A percentile compares a stretch with the other conserved stretches of the same genome.
These are phyloP conservation scores for Papilio protenor DNA, from an alignment of 2,888 invertebrate genomes.

Conservation along the genomic window DNA sequence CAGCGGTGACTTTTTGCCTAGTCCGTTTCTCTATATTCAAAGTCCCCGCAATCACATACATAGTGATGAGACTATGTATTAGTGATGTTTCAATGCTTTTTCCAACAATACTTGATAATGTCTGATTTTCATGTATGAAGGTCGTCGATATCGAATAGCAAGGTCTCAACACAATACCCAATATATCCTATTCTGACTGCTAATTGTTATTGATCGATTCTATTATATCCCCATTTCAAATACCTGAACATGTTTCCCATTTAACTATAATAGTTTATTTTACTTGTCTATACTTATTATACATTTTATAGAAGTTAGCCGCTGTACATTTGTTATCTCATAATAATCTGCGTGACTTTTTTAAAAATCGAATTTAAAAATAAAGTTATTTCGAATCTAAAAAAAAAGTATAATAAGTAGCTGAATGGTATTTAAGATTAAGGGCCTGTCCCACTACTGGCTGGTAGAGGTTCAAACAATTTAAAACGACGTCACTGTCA, in stretches of 20 bases:
- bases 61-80: slow-evolving; percentile 44
- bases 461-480: no score
- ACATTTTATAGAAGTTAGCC: neutral
- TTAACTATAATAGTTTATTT: neutral
- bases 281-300: neutral
- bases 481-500: no score
- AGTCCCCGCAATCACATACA: neutral
- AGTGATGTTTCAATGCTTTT: slow-evolving; percentile 40
- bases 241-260: neutral
- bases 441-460: no score
- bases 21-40: neutral
- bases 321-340: no score
- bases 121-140: slow-evolving; percentile 48
- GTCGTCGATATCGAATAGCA: slow-evolving; percentile 48
- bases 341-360: no score
- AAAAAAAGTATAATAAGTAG: neutral
- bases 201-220: slow-evolving; percentile 31
- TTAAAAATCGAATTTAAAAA: no score
- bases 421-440: no score
- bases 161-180: slow-evolving; percentile 39
- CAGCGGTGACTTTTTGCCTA: neutral
- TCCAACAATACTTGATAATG: slow-evolving; percentile 46
- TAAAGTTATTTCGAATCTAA: neutral
- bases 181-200: slow-evolving; percentile 16
- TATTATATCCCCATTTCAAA: neutral